Base-by-base conservation (phyloP, 2,797 vertebrate genomes). In the Sebastolobus alascanus region DNA sequence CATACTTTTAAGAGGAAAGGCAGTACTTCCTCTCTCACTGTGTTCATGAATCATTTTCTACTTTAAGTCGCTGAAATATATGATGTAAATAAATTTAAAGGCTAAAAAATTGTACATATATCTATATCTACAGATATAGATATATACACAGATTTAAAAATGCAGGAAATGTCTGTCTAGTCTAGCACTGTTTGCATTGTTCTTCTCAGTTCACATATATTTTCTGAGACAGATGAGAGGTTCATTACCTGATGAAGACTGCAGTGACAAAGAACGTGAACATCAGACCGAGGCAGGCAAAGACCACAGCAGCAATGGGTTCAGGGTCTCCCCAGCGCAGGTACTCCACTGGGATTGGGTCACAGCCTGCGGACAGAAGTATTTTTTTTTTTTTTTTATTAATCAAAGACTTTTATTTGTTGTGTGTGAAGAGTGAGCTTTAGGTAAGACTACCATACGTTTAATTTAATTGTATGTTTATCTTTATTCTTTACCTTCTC, bases 271-370 rank as follows among this genome's bases (percentile, higher is more conserved):
- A 99, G 86, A 99, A 96, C 0, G 99, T 99, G 71, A 97, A 97
- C 94, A 99, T 92, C 25, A 99, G 95, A 27, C 99, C 99, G 0
- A 99, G 95, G 82, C 99, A 99, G 88, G 99, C 96, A 79, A 99
- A 99, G 68, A 98, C 98, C 60, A 99, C 96, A 0, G 99, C 99
- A 63, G 98, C 99, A 14, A 99, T 98, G 22, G 98, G 98, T 82
- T 99, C 99, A 0, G 99, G 99, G 83, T 99, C 98, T 0, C 97
- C 97, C 99, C 99, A 99, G 38, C 97, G 95, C 73, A 99, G 97
- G 77, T 97, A 99, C 85, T 98, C 96, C 25, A 99, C 98, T 11
- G 98, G 98, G 75, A 99, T 98, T 35, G 96, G 94, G 86, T 97
- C 97, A 87, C 98, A 99, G 77, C 97, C 99, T 99, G 87, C 20